Base-by-base conservation (phyloP, 2,113 vertebrate genomes). In the Silurus glanis region DNA sequence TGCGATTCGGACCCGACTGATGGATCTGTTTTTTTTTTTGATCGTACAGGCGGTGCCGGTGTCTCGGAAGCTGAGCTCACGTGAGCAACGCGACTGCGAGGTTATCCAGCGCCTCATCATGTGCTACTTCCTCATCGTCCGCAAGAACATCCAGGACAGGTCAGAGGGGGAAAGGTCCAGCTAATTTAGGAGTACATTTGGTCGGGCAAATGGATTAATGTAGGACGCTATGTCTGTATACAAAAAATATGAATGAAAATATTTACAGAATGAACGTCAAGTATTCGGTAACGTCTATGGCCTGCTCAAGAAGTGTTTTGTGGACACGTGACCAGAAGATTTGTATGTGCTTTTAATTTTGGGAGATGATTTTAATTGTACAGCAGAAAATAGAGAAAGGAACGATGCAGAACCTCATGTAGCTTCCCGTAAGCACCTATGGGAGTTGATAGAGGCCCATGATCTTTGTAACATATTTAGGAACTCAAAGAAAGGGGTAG, bases 91-190 rank as follows among this genome's bases (percentile, higher is more conserved):
- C 78, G 95, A 96, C 92, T 96, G 96, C 10, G 95, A 96, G 92
- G 94, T 96, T 90, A 96, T 96, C 91, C 94, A 95, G 90, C 91
- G 94, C 7, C 95, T 96, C 88, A 95, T 96, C 92, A 95, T 95
- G 86, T 94, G 93, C 89, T 96, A 96, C 91, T 96, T 96, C 91
- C 95, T 96, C 82, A 96, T 96, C 61, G 95, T 96, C 51, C 95
- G 95, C 82, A 96, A 96, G 92, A 95, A 94, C 93, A 96, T 96
- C 86, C 95, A 96, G 90, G 95, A 96, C 94, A 96, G 95, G 96
- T 96, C 8, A 67, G 28, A 37, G 21, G 13, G 37, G 12, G 17
- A 23, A 8, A n/a, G 37, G n/a, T 25, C 56, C 69, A 55, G 74
- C 6, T 2, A n/a, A 55, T 55, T 23, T 53, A 55, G 45, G 17